Conservation (phyloP, 2,113 vertebrate genomes). For the Larimichthys polyactis region DNA sequence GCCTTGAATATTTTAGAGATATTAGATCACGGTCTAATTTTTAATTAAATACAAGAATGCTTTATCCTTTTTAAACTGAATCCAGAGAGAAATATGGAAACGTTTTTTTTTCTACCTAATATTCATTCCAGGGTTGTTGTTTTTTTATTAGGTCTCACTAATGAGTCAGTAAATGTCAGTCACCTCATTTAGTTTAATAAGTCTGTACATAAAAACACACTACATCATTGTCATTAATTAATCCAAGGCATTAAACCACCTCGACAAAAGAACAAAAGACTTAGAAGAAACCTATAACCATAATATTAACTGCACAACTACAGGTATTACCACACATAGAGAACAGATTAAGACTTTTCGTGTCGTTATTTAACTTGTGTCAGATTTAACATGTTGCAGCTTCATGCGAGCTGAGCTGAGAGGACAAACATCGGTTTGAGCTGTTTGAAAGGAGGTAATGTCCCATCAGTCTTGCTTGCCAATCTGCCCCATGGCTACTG, state of each 20-base stretch:
- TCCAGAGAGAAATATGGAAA: conserved; percentile 40
- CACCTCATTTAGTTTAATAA: conserved; percentile 62
- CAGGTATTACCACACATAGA: neutral
- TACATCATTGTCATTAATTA: conserved; percentile 58
- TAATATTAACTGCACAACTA: neutral
- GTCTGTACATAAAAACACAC: conserved; percentile 30
- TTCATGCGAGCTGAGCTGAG: conserved; percentile 3
- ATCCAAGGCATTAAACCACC: conserved; percentile 16
- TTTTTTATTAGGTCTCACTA: conserved; percentile 66
- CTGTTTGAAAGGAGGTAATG: conserved; percentile 8
- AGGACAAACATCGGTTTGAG: conserved; percentile 9
- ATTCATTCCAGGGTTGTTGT: conserved; percentile 33
- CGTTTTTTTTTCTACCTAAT: conserved; percentile 30
- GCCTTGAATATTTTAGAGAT: neutral
- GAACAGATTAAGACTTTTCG: neutral
- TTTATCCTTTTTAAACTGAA: conserved; percentile 24
- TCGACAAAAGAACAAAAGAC: neutral
- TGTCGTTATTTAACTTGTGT: neutral
- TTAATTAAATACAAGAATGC: neutral
- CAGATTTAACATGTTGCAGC: conserved; percentile 1
- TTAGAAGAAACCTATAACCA: neutral
- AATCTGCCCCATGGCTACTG: neutral
- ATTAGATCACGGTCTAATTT: neutral
- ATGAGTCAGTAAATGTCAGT: conserved; percentile 71
- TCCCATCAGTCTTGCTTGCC: conserved; percentile 4